Evolutionary conservation across 2,888 invertebrate genomes (phyloP).

Genomic region (Osedax frankpressi): DNA sequence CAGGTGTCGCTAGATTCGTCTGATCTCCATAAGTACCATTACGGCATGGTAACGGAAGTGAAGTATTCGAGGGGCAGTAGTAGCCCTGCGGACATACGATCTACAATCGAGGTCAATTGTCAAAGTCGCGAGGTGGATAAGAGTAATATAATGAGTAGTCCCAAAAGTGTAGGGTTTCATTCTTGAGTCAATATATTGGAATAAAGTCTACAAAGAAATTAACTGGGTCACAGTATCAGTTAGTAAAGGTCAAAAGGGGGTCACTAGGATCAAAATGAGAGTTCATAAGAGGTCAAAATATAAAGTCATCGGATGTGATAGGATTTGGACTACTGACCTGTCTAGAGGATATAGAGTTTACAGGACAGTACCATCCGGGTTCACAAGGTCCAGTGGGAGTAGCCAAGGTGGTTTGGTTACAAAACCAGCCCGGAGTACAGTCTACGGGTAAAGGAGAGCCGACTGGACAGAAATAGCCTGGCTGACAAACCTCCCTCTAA

Average conservation of each 20-base stretch:
- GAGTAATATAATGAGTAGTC: neutral
- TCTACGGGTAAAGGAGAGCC: conserved; percentile 32
- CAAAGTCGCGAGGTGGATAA: neutral
- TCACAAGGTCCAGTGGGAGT: conserved; percentile 34
- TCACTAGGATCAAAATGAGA: too few relatives aligned
- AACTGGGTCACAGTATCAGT: too few relatives aligned
- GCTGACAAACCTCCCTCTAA: conserved; percentile 36
- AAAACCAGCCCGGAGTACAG: conserved; percentile 40
- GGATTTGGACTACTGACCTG: too few relatives aligned
- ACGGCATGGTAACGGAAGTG: conserved; percentile 31
- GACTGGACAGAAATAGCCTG: conserved; percentile 37
- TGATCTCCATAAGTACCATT: conserved; percentile 39
- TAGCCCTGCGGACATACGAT: conserved; percentile 30
- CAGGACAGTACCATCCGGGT: conserved; percentile 36
- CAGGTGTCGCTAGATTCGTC: conserved; percentile 21
- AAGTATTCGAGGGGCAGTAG: conserved; percentile 33
- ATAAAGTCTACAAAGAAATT: too few relatives aligned
- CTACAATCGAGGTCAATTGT: too few relatives aligned
- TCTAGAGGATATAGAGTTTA: conserved; percentile 31
- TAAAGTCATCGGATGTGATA: too few relatives aligned
- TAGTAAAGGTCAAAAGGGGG: too few relatives aligned
- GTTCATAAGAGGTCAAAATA: too few relatives aligned
- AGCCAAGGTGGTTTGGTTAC: conserved; percentile 32
- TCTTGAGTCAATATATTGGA: too few relatives aligned
- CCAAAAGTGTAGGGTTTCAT: too few relatives aligned